A percentile compares a stretch with the other conserved stretches of the same genome.
phyloP scores from a whole-genome alignment of 2,113 vertebrate species.

The Myrmecophaga tridactyla region DNA sequence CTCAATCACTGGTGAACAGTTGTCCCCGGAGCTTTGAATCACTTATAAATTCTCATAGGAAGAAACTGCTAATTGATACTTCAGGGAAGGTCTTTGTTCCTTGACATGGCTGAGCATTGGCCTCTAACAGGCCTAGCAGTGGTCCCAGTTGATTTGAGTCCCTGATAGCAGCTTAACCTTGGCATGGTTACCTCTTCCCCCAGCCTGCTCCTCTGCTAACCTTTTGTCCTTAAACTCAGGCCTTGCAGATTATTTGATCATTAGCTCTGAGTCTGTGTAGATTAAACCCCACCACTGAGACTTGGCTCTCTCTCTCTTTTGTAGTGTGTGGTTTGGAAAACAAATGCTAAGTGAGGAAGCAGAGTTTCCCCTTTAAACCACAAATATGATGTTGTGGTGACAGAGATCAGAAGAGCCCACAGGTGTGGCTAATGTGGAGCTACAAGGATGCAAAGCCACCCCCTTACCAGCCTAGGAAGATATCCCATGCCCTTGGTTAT shows the following conservation, averaged over 20 bases:
- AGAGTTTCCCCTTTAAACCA: background rate
- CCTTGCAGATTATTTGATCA: background rate
- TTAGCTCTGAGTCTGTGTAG: background rate
- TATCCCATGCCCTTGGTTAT: background rate
- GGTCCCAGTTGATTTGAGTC: background rate
- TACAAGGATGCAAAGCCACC: background rate
- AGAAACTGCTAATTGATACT: conserved; percentile 4
- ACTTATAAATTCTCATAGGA: background rate
- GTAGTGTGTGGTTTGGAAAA: background rate
- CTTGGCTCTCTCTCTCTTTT: background rate
- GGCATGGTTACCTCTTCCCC: background rate
- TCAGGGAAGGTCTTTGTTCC: background rate
- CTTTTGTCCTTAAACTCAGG: background rate
- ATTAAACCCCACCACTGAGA: background rate
- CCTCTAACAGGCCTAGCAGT: background rate
- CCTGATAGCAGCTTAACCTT: background rate
- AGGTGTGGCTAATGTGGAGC: background rate
- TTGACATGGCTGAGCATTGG: background rate
- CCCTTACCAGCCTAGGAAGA: background rate
- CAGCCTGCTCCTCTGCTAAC: background rate
- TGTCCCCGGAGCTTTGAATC: conserved; percentile 1
- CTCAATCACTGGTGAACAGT: background rate
- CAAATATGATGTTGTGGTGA: background rate
- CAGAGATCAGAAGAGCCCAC: background rate
- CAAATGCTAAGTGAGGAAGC: background rate